Percentiles rank a stretch among this genome's conserved stretches.
phyloP scores from a whole-genome alignment of 2,797 vertebrate species.

The Malacoctenus gilli region DNA sequence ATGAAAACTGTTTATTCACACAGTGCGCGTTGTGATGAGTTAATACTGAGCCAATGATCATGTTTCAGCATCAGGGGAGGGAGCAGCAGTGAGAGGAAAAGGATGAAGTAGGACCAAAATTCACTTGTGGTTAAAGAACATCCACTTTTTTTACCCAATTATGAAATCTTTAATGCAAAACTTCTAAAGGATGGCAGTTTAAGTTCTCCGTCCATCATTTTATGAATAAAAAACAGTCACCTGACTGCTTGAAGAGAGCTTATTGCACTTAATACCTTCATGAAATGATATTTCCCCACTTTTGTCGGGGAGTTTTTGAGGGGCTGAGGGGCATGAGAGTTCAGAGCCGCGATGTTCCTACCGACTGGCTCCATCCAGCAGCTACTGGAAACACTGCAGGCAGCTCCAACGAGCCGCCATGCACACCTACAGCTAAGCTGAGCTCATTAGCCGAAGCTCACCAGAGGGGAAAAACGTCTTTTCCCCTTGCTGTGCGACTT shows the following conservation, averaged over 20 bases:
- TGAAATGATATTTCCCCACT: neutral
- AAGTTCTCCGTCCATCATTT: neutral
- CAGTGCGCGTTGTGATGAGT: neutral
- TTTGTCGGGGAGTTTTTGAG: constrained; percentile 26
- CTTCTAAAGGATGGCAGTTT: too few species aligned
- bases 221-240: neutral
- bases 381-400: constrained; percentile 43
- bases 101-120: too few species aligned
- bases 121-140: neutral
- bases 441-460: constrained; percentile 69
- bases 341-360: constrained; percentile 29
- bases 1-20: neutral
- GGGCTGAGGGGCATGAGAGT: constrained; percentile 15
- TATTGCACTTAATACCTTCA: neutral
- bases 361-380: constrained; percentile 39
- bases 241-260: neutral
- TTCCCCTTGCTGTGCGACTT: constrained; percentile 45
- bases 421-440: constrained; percentile 54
- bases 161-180: too few species aligned
- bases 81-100: neutral
- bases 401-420: constrained; percentile 35
- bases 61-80: neutral
- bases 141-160: too few species aligned
- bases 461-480: constrained; percentile 61
- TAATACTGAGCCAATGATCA: neutral